Percentiles rank a stretch among this genome's conserved stretches.
phyloP scores from a whole-genome alignment of 64 coral and sea anemone species.

The Porites lutea region DNA sequence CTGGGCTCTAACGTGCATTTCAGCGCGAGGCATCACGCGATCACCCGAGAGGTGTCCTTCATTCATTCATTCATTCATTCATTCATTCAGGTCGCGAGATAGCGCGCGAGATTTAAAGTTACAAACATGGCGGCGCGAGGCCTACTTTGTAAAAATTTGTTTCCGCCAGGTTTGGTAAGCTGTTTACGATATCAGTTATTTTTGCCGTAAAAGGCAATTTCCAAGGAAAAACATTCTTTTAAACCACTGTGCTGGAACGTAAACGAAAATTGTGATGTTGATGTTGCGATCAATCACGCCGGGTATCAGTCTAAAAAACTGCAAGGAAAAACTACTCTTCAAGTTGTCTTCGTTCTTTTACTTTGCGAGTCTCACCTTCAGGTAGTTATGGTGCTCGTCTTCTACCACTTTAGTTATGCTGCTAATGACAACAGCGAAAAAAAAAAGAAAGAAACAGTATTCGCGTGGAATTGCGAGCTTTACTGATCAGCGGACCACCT shows the following conservation, averaged over 20 bases:
- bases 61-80: too few relatives aligned
- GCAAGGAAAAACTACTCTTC: too few relatives aligned
- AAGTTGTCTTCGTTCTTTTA: neutral
- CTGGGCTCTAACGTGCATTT: neutral
- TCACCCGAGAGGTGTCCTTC: too few relatives aligned
- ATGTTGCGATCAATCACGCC: neutral
- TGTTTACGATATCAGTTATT: neutral
- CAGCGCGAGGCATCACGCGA: too few relatives aligned
- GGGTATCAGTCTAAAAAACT: too few relatives aligned
- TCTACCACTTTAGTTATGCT: neutral
- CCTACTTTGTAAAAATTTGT: neutral
- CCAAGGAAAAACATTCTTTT: neutral
- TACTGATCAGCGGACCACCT: slow-evolving; percentile 17
- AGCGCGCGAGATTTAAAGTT: neutral
- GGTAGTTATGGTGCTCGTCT: neutral
- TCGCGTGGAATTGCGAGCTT: slow-evolving; percentile 9
- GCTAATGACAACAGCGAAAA: neutral
- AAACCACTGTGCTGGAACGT: slow-evolving; percentile 9
- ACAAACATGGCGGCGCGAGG: slow-evolving; percentile 6
- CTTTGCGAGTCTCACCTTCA: neutral
- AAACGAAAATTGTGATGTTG: slow-evolving; percentile 19
- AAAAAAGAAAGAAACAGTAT: neutral
- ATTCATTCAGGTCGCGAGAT: neutral
- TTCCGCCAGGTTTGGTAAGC: neutral
- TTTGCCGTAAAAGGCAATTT: neutral